These are phyloP conservation scores for Xiphophorus hellerii DNA, from an alignment of 2,113 vertebrate genomes.

Conservation along the genomic window DNA sequence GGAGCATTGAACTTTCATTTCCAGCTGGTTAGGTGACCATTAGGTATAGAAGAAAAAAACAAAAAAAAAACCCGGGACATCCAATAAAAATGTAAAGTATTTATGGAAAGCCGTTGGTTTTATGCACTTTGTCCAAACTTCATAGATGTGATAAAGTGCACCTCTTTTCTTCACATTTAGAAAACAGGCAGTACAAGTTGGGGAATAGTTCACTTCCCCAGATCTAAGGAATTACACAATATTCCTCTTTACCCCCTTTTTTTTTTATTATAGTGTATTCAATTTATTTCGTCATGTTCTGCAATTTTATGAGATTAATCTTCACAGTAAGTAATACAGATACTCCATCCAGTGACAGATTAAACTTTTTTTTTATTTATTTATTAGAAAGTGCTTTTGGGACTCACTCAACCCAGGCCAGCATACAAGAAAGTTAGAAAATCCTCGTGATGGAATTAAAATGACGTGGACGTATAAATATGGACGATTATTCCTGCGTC, in stretches of 20 bases:
- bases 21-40: neutral
- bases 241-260: neutral
- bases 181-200: too few relatives aligned
- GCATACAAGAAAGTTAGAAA: neutral
- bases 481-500: neutral
- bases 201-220: too few relatives aligned
- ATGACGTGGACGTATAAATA: neutral
- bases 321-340: neutral
- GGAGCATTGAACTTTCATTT: neutral
- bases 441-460: neutral
- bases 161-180: too few relatives aligned
- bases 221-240: neutral
- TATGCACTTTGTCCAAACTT: neutral
- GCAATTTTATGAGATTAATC: neutral
- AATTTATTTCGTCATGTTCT: neutral
- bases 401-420: neutral
- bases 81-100: neutral
- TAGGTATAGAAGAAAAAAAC: neutral
- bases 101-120: neutral
- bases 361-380: neutral
- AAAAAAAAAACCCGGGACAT: neutral
- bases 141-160: neutral
- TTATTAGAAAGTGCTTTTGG: neutral
- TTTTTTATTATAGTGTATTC: neutral
- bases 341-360: neutral